These are phyloP conservation scores for Cataglyphis livida DNA, from an alignment of 2,888 invertebrate species.

Conservation along the genomic window DNA sequence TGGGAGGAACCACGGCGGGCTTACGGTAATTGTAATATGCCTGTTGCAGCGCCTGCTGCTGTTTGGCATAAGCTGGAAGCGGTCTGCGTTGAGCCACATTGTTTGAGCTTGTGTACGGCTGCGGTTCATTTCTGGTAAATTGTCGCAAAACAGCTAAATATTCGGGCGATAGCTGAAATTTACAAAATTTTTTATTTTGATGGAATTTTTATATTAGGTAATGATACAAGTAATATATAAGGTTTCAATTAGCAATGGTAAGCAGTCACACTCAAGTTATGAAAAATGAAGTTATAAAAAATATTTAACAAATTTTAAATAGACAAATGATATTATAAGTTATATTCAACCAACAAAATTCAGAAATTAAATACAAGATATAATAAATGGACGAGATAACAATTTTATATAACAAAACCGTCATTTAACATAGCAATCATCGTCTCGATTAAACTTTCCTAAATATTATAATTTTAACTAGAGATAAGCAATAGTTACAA, in stretches of 20 bases:
- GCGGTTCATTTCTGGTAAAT: slow-evolving; percentile 77
- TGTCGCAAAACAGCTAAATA: slow-evolving; percentile 80
- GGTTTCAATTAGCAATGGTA: neutral
- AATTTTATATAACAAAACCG: neutral
- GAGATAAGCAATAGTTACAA: neutral
- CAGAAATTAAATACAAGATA: neutral
- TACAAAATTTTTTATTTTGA: slow-evolving; percentile 11
- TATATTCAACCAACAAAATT: neutral
- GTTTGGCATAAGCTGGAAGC: slow-evolving; percentile 79
- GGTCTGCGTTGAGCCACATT: slow-evolving; percentile 75
- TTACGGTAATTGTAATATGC: slow-evolving; percentile 82
- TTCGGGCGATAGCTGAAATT: slow-evolving; percentile 82
- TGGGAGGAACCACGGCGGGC: slow-evolving; percentile 79
- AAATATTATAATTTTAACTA: neutral
- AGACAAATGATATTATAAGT: neutral
- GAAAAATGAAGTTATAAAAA: neutral
- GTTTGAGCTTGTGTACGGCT: slow-evolving; percentile 53
- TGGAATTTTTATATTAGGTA: neutral
- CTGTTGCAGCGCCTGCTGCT: slow-evolving; percentile 82
- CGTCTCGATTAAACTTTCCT: neutral
- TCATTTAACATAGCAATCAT: neutral
- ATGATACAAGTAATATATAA: no score
- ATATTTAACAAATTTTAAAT: neutral
- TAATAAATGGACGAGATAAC: neutral
- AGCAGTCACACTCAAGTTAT: neutral